Percentiles rank a stretch among this genome's conserved stretches.
Evolutionary conservation across 2,113 vertebrate genomes (phyloP).

Genomic region (Eonycteris spelaea): DNA sequence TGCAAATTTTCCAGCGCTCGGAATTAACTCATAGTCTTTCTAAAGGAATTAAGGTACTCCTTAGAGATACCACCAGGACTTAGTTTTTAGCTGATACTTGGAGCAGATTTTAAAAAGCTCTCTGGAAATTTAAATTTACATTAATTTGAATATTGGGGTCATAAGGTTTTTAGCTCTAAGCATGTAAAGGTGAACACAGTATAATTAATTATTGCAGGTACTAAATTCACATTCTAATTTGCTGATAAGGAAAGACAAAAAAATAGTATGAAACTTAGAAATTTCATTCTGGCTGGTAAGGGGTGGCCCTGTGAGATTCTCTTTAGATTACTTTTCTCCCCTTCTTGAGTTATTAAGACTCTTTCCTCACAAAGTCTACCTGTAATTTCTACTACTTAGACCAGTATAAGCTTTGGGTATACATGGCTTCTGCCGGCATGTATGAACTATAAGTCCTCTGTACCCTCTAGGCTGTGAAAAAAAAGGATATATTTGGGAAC

Average conservation of each 20-base stretch:
- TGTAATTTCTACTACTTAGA: background rate
- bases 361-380: background rate
- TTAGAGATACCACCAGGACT: background rate
- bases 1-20: background rate
- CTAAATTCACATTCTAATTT: slow-evolving; percentile 13
- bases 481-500: background rate
- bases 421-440: background rate
- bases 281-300: background rate
- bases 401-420: background rate
- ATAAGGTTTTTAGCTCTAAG: slow-evolving; percentile 34
- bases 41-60: background rate
- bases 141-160: slow-evolving; percentile 2
- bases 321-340: background rate
- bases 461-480: background rate
- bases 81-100: background rate
- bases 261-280: background rate
- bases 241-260: background rate
- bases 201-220: slow-evolving; percentile 23
- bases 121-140: slow-evolving; percentile 9
- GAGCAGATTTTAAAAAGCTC: background rate
- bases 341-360: background rate
- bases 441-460: background rate
- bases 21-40: background rate
- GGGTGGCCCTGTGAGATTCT: background rate
- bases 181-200: slow-evolving; percentile 23